Conservation (phyloP, 2,888 invertebrate genomes). For the Digitonthophagus gazella region DNA sequence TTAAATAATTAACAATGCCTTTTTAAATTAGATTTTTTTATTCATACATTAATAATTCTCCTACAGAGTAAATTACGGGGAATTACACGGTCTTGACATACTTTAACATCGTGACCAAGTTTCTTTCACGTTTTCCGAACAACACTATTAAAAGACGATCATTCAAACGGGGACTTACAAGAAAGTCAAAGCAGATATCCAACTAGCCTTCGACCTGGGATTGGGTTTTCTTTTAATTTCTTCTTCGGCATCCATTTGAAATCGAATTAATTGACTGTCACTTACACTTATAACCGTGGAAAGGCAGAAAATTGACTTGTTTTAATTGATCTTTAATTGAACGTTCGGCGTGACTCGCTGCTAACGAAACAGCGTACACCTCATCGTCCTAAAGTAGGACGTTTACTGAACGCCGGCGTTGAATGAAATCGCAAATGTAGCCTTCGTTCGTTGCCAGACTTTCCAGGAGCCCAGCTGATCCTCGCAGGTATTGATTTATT, state of each 20-base stretch:
- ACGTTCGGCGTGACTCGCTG: not conserved
- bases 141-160: not conserved
- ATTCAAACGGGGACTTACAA: slow-evolving; percentile 60
- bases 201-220: slow-evolving; percentile 62
- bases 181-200: slow-evolving; percentile 62
- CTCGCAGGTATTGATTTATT: not conserved
- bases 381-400: not conserved
- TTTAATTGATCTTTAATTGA: not conserved
- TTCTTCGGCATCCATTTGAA: slow-evolving; percentile 29
- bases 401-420: not conserved
- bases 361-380: not conserved
- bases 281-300: not conserved
- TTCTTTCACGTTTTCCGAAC: not conserved
- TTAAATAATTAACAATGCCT: not conserved
- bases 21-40: not conserved
- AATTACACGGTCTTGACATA: slow-evolving; percentile 11
- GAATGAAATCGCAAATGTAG: not conserved
- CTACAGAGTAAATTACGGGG: not conserved
- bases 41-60: not conserved
- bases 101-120: not conserved
- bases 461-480: not conserved
- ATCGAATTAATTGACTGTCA: not conserved
- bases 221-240: slow-evolving; percentile 51
- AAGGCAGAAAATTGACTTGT: not conserved
- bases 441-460: not conserved